Base-by-base conservation (phyloP, 1,140 invertebrate genomes). In the Conus ventricosus region DNA sequence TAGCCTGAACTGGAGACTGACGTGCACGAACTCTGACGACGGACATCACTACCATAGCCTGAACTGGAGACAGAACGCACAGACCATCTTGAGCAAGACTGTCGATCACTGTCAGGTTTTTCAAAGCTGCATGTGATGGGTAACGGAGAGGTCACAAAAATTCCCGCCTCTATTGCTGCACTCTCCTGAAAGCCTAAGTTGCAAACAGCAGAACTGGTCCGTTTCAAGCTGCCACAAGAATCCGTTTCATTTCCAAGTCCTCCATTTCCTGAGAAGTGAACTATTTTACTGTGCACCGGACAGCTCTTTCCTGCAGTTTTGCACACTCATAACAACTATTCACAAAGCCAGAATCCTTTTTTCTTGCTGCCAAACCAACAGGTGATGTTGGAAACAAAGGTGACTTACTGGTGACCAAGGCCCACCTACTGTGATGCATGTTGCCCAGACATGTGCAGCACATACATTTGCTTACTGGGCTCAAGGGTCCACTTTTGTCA, bases 1-100 rank as follows among this genome's bases (percentile, higher is more conserved):
- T 84, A 76, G 4, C 80, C 82, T 2, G 87, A 84, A 27, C 87
- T 88, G 60, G 85, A 78, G 6, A 78, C 71, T n/a, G 85, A 87
- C n/a, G n/a, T n/a, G n/a, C 55, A 67, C 3, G 87, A 88, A 60
- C 82, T 67, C 20, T 75, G 81, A 39, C 87, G 60, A 8, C 57
- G 81, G 25, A 88, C 23, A 25, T 76, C 82, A 57, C 81, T 83
- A 53, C 81, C 67, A 55, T 84, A 76, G 3, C 80, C 82, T 3
- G 87, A 84, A 39, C 87, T 88, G 60, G 85, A 80, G 7, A 78
- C 71, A 57, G 85, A 87, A 10, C 39, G 82, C 7, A 25, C 20
- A 23, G 53, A 87, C 15, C 85, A 87, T 13, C n/a, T 20, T 23
- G 54, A 39, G 51, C 67, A 67, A 78, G n/a, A 10, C 23, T 5